Evolutionary conservation across 2,888 invertebrate species (phyloP), one percentile per base, ranked within the genome.

Genomic region (Pandemis heparana): DNA sequence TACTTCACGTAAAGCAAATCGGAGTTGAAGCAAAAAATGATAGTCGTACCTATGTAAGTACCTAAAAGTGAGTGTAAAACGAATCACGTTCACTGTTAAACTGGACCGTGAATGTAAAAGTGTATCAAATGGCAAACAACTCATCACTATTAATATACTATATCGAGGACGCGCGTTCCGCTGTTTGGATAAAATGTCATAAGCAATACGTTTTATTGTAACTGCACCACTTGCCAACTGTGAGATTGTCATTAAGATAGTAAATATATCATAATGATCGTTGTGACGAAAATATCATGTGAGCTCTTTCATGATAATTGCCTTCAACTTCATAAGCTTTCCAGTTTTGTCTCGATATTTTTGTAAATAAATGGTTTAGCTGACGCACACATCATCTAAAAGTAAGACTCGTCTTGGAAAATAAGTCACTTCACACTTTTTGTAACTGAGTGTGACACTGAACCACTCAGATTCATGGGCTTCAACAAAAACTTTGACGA

Each of bases 81-180:
- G 75, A 65, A 83, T 84, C 83, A 83, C 82, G 80, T 80, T 85
- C 82, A 76, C 80, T 78, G 77, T 79, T 81, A 81, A 81, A 74
- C 77, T 78, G 78, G 78, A 79, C 75, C 82, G 82, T 82, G 81
- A 84, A 86, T 85, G 86, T 87, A 87, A 90, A 89, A 91, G 90
- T 91, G 87, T 90, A 90, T 86, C 90, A 82, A 89, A 90, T 90
- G 85, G 85, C 84, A 83, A 66, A 75, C 75, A 79, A 77, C 76
- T 80, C 78, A 78, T 79, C 80, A 78, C 78, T 80, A 78, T 76
- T 70, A 75, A 75, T 77, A 77, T 61, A 64, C 70, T 69, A 77
- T 76, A 75, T 75, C 75, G 76, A 71, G 71, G 75, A 75, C 68
- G 71, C 71, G 51, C 73, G 70, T 71, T 72, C 48, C 60, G 46